These are phyloP conservation scores for Sturmia bella DNA, from an alignment of 2,888 invertebrate genomes.

Conservation along the genomic window DNA sequence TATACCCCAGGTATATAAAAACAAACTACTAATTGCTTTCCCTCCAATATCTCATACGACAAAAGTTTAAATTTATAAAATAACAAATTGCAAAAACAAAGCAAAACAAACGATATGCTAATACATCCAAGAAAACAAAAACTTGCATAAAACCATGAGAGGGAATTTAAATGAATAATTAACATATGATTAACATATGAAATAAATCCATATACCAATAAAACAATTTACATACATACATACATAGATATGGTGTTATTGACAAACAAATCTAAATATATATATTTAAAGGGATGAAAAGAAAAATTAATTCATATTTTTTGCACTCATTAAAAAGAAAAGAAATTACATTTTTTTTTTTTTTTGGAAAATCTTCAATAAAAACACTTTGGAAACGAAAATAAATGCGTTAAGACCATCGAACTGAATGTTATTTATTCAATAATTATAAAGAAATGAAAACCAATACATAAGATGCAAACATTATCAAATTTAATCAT, in stretches of 20 bases:
- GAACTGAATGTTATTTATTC: slow-evolving; percentile 72
- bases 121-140: slow-evolving; percentile 28
- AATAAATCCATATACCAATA: background rate
- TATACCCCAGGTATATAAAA: slow-evolving; percentile 82
- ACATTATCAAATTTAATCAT: slow-evolving; percentile 15
- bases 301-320: slow-evolving; percentile 65
- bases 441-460: slow-evolving; percentile 55
- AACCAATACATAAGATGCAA: slow-evolving; percentile 8
- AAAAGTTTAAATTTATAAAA: slow-evolving; percentile 39
- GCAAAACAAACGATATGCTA: background rate
- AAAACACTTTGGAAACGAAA: slow-evolving; percentile 27
- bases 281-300: slow-evolving; percentile 25
- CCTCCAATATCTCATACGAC: slow-evolving; percentile 45
- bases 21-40: slow-evolving; percentile 58
- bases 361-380: slow-evolving; percentile 51
- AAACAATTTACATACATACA: slow-evolving; percentile 32
- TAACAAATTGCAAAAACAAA: slow-evolving; percentile 51
- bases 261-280: slow-evolving; percentile 32
- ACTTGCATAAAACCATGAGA: slow-evolving; percentile 33
- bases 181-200: slow-evolving; percentile 16
- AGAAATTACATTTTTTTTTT: too few species aligned
- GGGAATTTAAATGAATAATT: slow-evolving; percentile 33
- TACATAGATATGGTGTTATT: slow-evolving; percentile 48
- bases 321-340: slow-evolving; percentile 54
- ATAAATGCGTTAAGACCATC: slow-evolving; percentile 78